Percentiles rank a stretch among this genome's conserved stretches.
Conservation (phyloP, 2,797 vertebrate species). For the Scleropages formosus region DNA sequence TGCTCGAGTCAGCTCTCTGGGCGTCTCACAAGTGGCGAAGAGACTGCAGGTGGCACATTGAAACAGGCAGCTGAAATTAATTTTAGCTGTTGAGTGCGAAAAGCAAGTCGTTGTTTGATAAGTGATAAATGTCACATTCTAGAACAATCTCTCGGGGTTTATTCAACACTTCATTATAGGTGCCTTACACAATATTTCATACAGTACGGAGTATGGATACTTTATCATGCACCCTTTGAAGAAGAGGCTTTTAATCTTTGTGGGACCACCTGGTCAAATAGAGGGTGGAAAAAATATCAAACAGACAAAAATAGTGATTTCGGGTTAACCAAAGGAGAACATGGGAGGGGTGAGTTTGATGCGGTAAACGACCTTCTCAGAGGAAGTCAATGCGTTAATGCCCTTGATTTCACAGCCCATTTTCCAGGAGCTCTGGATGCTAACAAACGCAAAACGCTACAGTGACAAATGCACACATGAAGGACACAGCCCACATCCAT, state of each 20-base stretch:
- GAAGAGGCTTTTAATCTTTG: background rate
- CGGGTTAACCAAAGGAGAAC: background rate
- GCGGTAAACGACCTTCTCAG: background rate
- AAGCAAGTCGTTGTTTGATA: conserved; percentile 6
- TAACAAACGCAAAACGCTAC: background rate
- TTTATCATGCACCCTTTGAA: background rate
- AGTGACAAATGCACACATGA: background rate
- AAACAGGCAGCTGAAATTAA: conserved; percentile 1
- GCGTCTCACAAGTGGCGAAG: conserved; percentile 4
- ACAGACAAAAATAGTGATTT: background rate
- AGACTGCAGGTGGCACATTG: background rate
- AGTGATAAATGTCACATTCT: background rate
- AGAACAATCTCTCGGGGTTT: conserved; percentile 16
- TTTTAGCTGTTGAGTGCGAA: background rate
- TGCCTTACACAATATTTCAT: conserved; percentile 2
- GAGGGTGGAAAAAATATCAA: background rate
- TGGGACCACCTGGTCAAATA: background rate
- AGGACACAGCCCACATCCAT: conserved; percentile 3
- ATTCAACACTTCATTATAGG: background rate
- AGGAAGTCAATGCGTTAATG: background rate
- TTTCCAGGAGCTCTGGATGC: background rate
- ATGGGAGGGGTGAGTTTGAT: background rate
- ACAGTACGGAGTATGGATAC: background rate
- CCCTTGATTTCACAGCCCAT: conserved; percentile 10
- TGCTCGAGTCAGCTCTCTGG: background rate